Evolutionary conservation across 2,113 vertebrate species (phyloP), one percentile per base, ranked within the genome.

Genomic region (Ceyx margarethae): DNA sequence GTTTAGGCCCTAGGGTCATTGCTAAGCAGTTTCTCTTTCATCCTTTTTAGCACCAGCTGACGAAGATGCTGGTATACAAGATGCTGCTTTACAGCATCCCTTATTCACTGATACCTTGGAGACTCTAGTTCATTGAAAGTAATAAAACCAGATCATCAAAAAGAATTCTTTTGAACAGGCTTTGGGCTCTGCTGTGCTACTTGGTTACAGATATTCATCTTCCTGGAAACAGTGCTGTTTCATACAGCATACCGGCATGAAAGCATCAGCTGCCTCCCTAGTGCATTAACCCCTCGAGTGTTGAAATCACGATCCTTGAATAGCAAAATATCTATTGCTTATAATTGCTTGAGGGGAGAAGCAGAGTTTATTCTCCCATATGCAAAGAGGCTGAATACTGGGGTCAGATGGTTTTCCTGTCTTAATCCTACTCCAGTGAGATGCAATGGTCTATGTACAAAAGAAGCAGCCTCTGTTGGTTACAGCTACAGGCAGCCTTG

Each of bases 91-190:
- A 80, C 89, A 96, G 89, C 95, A 96, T 96, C 83, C 93, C 95
- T 94, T 93, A 96, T 96, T 96, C 95, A 92, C 91, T n/a, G 80
- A 87, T 96, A 95, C 95, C 95, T 96, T 96, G 90, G 96, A 97
- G 96, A 97, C 94, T 95, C 80, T 81, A 69, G 94, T 93, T 96
- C 96, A 96, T 96, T 96, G 94, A 95, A 96, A 97, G 96, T 94
- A 96, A 97, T 97, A 97, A 97, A 95, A 95, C 94, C 95, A 94
- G 92, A 96, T 95, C 96, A 96, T 96, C 95, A 93, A 94, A 96
- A 96, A 91, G 91, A 95, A 93, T 96, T 94, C 95, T 95, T 96
- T 96, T 96, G 95, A 97, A 95, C 94, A 96, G 91, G 93, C 95
- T 95, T 94, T 96, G 91, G 91, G 94, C 94, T 97, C 79, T 96